A percentile compares a stretch with the other conserved stretches of the same genome.
phyloP scores from a whole-genome alignment of 2,888 invertebrate species.

The Noctua janthe region DNA sequence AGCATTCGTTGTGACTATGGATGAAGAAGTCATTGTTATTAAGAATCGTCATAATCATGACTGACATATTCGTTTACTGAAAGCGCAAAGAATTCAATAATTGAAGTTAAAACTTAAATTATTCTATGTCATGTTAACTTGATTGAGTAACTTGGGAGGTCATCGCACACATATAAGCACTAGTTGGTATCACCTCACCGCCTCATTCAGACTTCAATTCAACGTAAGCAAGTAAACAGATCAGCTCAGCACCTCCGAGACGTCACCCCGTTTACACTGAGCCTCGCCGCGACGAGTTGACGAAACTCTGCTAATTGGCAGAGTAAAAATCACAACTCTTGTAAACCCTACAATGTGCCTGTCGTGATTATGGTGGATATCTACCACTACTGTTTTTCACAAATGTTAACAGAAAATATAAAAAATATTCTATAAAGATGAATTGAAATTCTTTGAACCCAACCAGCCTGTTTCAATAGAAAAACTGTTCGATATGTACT shows the following conservation, averaged over 20 bases:
- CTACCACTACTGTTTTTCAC: background rate
- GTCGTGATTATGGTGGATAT: background rate
- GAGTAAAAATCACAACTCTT: too few relatives aligned
- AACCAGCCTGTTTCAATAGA: background rate
- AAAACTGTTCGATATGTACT: background rate
- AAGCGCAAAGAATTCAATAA: background rate
- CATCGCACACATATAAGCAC: background rate
- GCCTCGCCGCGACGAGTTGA: background rate
- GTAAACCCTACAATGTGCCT: background rate
- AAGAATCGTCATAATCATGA: slow-evolving; percentile 74
- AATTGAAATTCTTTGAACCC: background rate
- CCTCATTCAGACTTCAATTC: background rate
- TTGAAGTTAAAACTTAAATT: background rate
- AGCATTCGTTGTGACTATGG: slow-evolving; percentile 75
- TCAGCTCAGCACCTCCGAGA: background rate
- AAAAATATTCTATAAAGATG: background rate
- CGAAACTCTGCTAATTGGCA: too few relatives aligned
- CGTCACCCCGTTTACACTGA: background rate
- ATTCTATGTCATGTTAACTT: background rate
- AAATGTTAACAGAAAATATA: background rate
- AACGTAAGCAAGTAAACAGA: background rate
- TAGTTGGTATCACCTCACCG: background rate
- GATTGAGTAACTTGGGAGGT: background rate
- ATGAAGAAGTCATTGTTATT: slow-evolving; percentile 74
- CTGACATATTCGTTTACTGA: background rate